These are phyloP conservation scores for Meda fulgida DNA, from an alignment of 2,797 vertebrate species.

Conservation along the genomic window DNA sequence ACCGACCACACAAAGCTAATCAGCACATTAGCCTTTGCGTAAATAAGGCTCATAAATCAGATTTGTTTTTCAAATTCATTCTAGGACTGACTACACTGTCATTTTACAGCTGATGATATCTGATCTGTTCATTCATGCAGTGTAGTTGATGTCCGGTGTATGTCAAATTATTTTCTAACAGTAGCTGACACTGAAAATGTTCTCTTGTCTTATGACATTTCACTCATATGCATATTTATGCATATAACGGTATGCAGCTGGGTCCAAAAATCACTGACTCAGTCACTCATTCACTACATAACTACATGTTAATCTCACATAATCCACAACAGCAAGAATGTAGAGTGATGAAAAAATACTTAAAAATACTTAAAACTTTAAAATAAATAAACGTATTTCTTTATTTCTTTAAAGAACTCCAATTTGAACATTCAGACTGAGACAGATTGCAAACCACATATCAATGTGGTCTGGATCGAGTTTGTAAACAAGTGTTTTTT, in stretches of 20 bases:
- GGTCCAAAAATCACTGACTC: not conserved
- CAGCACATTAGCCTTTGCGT: conserved; percentile 38
- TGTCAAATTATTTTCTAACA: not conserved
- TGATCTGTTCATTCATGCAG: not conserved
- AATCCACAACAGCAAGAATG: not conserved
- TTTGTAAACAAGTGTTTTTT: not conserved
- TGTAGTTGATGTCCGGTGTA: not conserved
- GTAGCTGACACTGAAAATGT: not conserved
- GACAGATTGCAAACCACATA: not conserved
- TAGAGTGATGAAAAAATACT: not conserved
- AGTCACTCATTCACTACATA: not conserved
- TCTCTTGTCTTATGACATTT: conserved; percentile 6
- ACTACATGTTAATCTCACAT: not conserved
- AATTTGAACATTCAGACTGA: not conserved
- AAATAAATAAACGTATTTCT: not conserved
- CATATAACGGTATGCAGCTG: not conserved
- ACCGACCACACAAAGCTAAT: conserved; percentile 63
- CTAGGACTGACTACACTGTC: not conserved
- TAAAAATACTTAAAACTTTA: too few relatives aligned
- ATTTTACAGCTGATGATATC: not conserved
- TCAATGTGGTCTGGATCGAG: not conserved
- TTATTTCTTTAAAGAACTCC: not conserved
- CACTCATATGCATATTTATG: not conserved
- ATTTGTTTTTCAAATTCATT: not conserved
- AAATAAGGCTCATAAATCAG: not conserved